Conservation (phyloP, 2,113 vertebrate genomes). For the Lates calcarifer region DNA sequence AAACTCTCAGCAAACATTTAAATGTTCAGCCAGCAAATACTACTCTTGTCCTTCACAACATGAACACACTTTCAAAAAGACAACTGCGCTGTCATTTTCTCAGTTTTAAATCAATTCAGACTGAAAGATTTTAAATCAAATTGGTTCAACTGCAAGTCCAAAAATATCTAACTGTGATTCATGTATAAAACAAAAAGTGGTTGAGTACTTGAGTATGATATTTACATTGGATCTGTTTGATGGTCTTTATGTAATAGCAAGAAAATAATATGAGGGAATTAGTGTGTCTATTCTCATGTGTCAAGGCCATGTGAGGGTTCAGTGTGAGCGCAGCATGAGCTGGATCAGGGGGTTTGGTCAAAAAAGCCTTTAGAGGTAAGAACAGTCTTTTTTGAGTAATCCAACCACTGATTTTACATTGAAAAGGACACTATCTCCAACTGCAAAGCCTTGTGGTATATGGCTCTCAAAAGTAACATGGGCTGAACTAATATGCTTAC, state of each 20-base stretch:
- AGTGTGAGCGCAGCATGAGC: not conserved
- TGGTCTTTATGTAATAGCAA: not conserved
- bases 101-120: not conserved
- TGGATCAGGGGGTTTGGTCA: not conserved
- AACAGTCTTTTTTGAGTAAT: not conserved
- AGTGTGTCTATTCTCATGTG: not conserved
- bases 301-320: not conserved
- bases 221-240: not conserved
- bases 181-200: no score
- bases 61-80: not conserved
- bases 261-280: not conserved
- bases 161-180: no score
- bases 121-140: not conserved
- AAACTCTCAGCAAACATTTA: not conserved
- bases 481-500: no score
- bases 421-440: not conserved
- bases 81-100: not conserved
- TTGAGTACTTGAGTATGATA: no score
- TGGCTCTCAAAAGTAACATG: no score
- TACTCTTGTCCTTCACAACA: not conserved
- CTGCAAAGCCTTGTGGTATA: no score
- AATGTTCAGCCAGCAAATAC: not conserved
- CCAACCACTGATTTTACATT: not conserved
- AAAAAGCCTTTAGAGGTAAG: not conserved
- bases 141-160: not conserved